Base-by-base conservation (phyloP, 2,113 vertebrate genomes). In the Vimba vimba region DNA sequence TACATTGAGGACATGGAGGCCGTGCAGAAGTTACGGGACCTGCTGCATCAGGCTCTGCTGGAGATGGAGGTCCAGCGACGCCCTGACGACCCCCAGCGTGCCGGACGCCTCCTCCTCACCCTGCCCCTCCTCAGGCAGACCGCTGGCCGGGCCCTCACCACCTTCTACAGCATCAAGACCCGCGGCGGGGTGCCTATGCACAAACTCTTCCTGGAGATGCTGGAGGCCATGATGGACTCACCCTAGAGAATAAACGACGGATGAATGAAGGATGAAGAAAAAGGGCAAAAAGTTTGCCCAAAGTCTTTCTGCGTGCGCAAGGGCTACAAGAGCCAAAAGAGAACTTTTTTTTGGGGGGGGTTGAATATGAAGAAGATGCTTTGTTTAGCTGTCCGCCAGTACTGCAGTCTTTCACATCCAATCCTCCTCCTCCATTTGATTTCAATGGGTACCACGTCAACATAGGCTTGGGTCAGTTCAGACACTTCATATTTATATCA, bases 201-300 rank as follows among this genome's bases (percentile, higher is more conserved):
- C 95, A 98, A 97, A 95, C 94, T 98, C 76, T 98, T 98, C 91
- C 91, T 98, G 92, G 97, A 98, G 94, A 98, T 98, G 97, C 94
- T 98, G 84, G 97, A 98, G 93, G 97, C 97, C 93, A 97, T 97
- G 97, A 97, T 98, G 97, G 97, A 98, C 94, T 98, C 95, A 25
- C 95, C 95, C 23, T 89, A 95, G 90, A 86, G 88, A 30, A 5
- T 39, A 30, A 21, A 33, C 3, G 73, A 57, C 10, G 23, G 23
- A 60, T 12, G 30, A 27, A 76, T 68, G 73, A 2, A 59, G 64
- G 57, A 86, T 68, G 62, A 79, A n/a, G 57, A 9, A n/a, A 36
- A 47, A 13, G 50, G n/a, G 84, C 27, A 62, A 52, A n/a, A 11
- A 23, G 55, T 81, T 83, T 27, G 33, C 36, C 73, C 36, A 30